phyloP scores from a whole-genome alignment of 2,113 vertebrate genomes.

The Etia nguti region DNA sequence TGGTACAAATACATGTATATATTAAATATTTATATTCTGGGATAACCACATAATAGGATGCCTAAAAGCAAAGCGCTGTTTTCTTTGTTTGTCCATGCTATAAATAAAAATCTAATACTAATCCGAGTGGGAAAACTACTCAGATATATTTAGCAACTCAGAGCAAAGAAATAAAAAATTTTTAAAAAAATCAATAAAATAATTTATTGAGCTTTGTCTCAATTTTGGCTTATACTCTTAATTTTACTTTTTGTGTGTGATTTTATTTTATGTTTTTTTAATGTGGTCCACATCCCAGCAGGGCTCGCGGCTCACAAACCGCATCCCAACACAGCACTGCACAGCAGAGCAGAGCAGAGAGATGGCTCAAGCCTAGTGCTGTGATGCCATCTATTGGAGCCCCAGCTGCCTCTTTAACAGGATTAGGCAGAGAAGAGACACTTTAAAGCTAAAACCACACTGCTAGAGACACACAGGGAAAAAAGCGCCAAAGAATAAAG shows the following conservation, averaged over 20 bases:
- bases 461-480: background rate
- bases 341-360: background rate
- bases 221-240: background rate
- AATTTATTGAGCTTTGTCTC: background rate
- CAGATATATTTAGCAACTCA: background rate
- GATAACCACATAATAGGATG: background rate
- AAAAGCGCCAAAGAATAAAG: background rate
- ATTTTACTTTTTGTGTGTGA: background rate
- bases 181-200: background rate
- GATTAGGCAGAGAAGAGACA: background rate
- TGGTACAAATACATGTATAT: background rate
- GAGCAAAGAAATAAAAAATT: background rate
- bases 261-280: background rate
- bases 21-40: background rate
- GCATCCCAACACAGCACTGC: background rate
- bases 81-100: background rate
- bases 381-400: slow-evolving; percentile 99
- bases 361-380: slow-evolving; percentile 84
- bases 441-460: background rate
- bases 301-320: background rate
- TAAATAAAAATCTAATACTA: background rate
- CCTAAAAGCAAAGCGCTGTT: background rate
- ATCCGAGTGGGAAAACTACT: background rate
- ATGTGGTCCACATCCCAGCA: background rate
- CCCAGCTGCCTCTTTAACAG: slow-evolving; percentile 65